phyloP scores from a whole-genome alignment of 2,888 invertebrate species.

The Helobdella robusta region DNA sequence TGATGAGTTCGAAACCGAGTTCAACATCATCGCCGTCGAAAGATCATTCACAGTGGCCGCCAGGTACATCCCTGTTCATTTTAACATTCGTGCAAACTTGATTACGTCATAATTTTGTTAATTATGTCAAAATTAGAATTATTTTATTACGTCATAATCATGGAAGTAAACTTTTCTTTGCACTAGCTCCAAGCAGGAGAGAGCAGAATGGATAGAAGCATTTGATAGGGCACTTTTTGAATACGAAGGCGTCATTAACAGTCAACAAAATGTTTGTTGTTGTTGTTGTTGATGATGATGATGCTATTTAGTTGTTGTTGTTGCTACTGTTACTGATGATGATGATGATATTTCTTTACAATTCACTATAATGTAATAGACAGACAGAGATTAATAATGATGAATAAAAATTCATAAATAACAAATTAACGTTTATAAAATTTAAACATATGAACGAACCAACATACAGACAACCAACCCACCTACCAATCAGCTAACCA shows the following conservation, averaged over 20 bases:
- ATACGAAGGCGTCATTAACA: not conserved
- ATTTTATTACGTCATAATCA: not conserved
- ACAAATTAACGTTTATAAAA: too few relatives aligned
- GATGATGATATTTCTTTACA: conserved; percentile 2
- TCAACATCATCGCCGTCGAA: conserved; percentile 54
- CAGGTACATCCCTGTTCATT: conserved; percentile 44
- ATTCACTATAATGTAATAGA: too few relatives aligned
- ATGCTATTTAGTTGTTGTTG: not conserved
- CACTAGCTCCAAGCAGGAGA: not conserved
- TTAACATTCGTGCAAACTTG: not conserved
- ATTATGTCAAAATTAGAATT: not conserved
- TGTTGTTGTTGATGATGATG: conserved; percentile 8
- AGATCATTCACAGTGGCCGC: conserved; percentile 55
- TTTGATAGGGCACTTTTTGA: conserved; percentile 3
- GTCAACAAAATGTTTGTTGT: not conserved
- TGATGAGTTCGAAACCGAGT: conserved; percentile 55
- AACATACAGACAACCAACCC: too few relatives aligned
- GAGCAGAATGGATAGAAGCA: not conserved
- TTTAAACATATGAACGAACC: too few relatives aligned
- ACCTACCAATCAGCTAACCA: too few relatives aligned
- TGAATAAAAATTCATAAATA: too few relatives aligned
- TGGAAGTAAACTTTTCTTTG: not conserved
- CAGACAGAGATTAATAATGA: too few relatives aligned
- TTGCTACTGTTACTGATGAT: not conserved
- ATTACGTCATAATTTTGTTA: conserved; percentile 1